Conservation (phyloP, 2,797 vertebrate species). For the Coreius guichenoti region DNA sequence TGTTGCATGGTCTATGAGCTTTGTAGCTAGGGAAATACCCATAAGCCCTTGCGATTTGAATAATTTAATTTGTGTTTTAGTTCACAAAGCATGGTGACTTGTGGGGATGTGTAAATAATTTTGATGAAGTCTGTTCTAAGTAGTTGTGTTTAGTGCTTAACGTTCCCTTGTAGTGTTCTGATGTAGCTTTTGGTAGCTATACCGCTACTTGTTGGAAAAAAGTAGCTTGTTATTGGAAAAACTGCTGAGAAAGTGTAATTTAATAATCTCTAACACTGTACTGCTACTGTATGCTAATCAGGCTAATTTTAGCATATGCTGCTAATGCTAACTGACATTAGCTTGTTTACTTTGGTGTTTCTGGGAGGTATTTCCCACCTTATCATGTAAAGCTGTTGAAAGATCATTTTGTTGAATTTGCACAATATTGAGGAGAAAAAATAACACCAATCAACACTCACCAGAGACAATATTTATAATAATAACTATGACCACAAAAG, state of each 20-base stretch:
- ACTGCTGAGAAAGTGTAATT: background rate
- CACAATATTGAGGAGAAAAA: background rate
- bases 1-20: background rate
- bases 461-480: background rate
- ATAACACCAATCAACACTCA: background rate
- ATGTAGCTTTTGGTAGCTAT: background rate
- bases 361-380: background rate
- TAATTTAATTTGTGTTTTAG: background rate
- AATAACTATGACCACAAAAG: background rate
- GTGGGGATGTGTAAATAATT: conserved; percentile 13
- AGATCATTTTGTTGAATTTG: background rate
- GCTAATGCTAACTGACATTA: background rate
- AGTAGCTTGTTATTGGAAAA: background rate
- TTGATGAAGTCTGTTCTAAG: background rate
- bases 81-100: conserved; percentile 4
- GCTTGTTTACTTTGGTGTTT: background rate
- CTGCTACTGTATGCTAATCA: background rate
- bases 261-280: background rate
- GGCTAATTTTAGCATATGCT: background rate
- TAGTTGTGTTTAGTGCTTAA: background rate
- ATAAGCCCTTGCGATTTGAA: background rate
- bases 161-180: background rate
- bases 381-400: background rate
- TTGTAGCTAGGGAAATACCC: background rate
- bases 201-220: background rate